Percentiles rank a stretch among this genome's conserved stretches.
Conservation (phyloP, 2,113 vertebrate species). For the Gnathochromis pfefferi region DNA sequence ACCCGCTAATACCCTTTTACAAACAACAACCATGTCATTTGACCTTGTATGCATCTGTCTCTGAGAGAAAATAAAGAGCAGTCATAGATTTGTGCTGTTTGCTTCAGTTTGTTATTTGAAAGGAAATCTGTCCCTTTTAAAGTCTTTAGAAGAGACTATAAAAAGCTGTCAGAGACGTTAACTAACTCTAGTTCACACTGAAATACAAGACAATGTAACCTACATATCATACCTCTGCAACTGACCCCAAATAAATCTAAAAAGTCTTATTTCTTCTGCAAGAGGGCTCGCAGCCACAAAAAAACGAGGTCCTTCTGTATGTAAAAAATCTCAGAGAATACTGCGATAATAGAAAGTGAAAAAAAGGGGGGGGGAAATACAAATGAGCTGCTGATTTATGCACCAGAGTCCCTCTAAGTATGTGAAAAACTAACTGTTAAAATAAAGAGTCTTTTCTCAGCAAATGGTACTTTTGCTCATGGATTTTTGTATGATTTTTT, state of each 20-base stretch:
- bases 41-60: neutral
- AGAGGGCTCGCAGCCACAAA: neutral
- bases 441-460: neutral
- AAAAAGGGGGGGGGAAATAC: neutral
- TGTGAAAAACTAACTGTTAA: slow-evolving; percentile 11
- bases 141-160: neutral
- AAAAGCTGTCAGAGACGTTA: neutral
- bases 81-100: neutral
- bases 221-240: neutral
- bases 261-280: neutral
- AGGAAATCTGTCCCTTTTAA: neutral
- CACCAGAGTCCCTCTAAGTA: slow-evolving; percentile 5
- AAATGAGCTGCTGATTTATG: slow-evolving; percentile 45
- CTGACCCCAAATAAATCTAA: neutral
- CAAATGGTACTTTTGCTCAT: neutral
- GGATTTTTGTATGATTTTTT: neutral
- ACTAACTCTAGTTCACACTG: neutral
- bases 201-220: neutral
- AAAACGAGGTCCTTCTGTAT: neutral
- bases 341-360: neutral
- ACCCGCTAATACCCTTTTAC: neutral
- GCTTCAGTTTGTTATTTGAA: neutral
- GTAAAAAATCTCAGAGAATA: neutral
- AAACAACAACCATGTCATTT: neutral
- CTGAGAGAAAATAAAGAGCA: neutral